Percentiles rank a stretch among this genome's conserved stretches.
Conservation (phyloP, 2,113 vertebrate species). For the Psettodes erumei region DNA sequence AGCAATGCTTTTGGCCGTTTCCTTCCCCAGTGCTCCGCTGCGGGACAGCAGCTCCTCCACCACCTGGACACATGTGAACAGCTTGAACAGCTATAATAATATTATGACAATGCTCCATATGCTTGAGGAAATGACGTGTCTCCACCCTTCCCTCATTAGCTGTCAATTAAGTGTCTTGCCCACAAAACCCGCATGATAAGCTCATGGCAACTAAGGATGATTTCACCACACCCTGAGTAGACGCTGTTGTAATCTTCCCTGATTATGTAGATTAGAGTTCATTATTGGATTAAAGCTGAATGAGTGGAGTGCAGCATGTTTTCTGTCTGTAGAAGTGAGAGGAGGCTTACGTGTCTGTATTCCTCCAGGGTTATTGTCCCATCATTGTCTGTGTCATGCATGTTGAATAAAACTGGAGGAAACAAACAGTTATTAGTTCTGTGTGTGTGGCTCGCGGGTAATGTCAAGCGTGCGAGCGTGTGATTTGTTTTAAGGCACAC, state of each 20-base stretch:
- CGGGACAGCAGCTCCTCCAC: conserved; percentile 93
- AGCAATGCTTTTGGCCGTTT: conserved; percentile 89
- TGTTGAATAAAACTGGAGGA: conserved; percentile 93
- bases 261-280: neutral
- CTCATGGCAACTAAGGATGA: neutral
- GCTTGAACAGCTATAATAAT: neutral
- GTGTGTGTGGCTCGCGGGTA: neutral
- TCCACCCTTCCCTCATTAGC: neutral
- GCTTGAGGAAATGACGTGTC: neutral
- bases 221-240: neutral
- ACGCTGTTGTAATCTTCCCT: neutral
- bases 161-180: neutral
- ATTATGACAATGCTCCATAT: neutral
- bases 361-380: conserved; percentile 95
- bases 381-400: conserved; percentile 96
- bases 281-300: neutral
- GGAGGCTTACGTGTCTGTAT: conserved; percentile 90
- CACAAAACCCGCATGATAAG: neutral
- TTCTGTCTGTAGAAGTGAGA: neutral
- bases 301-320: too few species aligned
- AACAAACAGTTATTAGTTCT: conserved; percentile 17
- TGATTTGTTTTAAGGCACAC: conserved; percentile 75
- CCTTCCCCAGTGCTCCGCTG: conserved; percentile 89
- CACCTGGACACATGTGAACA: conserved; percentile 81
- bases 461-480: neutral